Conservation (phyloP, 1,140 invertebrate genomes). For the Wasmannia auropunctata region DNA sequence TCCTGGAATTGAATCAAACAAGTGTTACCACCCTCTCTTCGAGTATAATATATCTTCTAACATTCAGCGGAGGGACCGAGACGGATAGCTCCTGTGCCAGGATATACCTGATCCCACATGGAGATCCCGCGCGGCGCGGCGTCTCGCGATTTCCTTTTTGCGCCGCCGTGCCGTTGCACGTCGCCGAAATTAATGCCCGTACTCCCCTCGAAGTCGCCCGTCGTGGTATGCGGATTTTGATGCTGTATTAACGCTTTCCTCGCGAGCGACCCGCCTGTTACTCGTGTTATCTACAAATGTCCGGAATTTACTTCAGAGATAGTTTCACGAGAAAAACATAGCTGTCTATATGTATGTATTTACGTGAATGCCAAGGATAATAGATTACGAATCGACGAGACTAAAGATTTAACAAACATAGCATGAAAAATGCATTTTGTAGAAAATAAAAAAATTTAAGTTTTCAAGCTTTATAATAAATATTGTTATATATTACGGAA, state of each 20-base stretch:
- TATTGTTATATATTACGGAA: neutral
- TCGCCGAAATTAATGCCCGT: constrained; percentile 68
- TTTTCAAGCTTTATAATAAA: neutral
- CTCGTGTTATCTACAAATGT: neutral
- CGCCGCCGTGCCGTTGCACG: constrained; percentile 45
- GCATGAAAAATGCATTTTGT: neutral
- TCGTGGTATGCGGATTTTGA: constrained; percentile 46
- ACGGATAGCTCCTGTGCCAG: constrained; percentile 73
- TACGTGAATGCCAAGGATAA: neutral
- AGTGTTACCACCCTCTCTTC: constrained; percentile 79
- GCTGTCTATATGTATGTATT: neutral
- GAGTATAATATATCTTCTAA: constrained; percentile 79
- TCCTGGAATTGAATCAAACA: constrained; percentile 82
- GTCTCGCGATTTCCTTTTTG: constrained; percentile 69
- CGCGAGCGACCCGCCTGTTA: neutral
- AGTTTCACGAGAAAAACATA: neutral
- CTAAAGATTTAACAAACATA: neutral
- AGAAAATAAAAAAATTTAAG: neutral
- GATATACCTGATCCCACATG: constrained; percentile 74
- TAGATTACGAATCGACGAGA: neutral
- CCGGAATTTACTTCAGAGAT: neutral
- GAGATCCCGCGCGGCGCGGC: constrained; percentile 54
- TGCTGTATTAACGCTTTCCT: constrained; percentile 30
- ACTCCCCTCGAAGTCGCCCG: constrained; percentile 59
- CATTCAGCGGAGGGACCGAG: constrained; percentile 74